phyloP scores from a whole-genome alignment of 2,797 vertebrate genomes.

The Emys orbicularis region DNA sequence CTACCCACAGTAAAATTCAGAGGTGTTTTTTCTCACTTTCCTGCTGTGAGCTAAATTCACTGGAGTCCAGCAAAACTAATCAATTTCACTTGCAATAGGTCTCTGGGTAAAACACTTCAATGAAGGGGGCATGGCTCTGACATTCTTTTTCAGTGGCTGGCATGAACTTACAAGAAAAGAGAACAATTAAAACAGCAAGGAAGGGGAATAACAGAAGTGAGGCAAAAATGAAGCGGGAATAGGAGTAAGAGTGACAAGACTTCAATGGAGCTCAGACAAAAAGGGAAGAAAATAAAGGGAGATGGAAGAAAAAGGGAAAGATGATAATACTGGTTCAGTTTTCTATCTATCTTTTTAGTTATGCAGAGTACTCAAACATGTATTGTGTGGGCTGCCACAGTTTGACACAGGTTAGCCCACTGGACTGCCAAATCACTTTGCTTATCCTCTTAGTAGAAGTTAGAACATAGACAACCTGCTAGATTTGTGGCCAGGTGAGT shows the following conservation, averaged over 20 bases:
- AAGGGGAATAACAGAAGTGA: not conserved
- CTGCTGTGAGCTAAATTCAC: not conserved
- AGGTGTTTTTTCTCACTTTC: not conserved
- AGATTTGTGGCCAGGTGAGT: not conserved
- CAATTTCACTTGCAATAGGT: not conserved
- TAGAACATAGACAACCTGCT: not conserved
- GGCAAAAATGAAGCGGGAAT: not conserved
- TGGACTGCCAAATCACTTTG: not conserved
- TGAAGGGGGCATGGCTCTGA: not conserved
- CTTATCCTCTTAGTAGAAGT: not conserved
- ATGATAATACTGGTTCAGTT: not conserved
- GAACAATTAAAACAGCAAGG: not conserved
- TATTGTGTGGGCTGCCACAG: not conserved
- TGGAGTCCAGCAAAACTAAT: not conserved
- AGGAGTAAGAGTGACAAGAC: not conserved
- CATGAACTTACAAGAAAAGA: not conserved
- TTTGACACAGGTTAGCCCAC: not conserved
- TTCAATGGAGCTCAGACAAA: not conserved
- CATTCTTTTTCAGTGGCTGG: not conserved
- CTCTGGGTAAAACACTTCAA: accelerated
- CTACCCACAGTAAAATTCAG: not conserved
- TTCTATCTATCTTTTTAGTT: not conserved
- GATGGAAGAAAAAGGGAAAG: not conserved
- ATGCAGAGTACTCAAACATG: accelerated
- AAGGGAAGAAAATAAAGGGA: not conserved